phyloP scores from a whole-genome alignment of 2,113 vertebrate genomes.

The Chlamydotis undulata region DNA sequence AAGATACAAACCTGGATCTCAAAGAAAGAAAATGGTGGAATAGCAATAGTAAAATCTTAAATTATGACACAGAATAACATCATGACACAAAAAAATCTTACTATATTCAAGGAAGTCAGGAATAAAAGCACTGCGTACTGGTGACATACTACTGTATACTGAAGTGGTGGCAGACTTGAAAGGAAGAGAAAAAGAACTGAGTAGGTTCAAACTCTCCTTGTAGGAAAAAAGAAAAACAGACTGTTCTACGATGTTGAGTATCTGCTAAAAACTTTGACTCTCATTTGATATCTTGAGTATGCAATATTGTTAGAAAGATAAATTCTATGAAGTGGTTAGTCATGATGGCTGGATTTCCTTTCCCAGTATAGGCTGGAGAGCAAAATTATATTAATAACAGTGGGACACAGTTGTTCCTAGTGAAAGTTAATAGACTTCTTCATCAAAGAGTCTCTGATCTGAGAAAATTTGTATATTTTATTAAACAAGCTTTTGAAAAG shows the following conservation, averaged over 20 bases:
- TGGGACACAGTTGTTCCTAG: neutral
- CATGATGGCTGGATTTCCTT: neutral
- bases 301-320: neutral
- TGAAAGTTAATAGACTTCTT: neutral
- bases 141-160: neutral
- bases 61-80: neutral
- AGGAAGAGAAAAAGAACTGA: neutral
- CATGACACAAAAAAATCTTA: neutral
- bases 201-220: neutral
- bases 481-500: neutral
- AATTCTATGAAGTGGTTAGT: neutral
- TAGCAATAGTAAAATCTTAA: neutral
- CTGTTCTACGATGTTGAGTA: neutral
- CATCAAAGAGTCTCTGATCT: neutral
- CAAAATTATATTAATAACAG: neutral
- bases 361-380: neutral
- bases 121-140: neutral
- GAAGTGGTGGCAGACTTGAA: neutral
- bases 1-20: neutral
- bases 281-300: neutral
- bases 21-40: neutral
- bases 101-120: neutral
- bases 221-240: neutral
- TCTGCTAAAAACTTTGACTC: neutral
- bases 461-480: neutral